These are phyloP conservation scores for Botrylloides violaceus DNA, from an alignment of 23 tunicate species.

Conservation along the genomic window DNA sequence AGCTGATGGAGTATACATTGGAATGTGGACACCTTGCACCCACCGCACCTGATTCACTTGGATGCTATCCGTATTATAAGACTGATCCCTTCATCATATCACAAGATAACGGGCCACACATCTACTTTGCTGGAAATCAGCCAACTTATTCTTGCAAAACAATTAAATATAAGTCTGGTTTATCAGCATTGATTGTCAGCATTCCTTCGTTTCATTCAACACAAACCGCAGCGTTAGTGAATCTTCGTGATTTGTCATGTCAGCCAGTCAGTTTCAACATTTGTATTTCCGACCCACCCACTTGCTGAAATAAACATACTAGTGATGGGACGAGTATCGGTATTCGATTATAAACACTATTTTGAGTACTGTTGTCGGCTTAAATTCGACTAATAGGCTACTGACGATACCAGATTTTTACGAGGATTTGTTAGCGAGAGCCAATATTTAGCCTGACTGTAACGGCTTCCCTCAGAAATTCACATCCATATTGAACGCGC, in stretches of 20 bases:
- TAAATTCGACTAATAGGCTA: no score
- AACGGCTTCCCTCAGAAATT: no score
- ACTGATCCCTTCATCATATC: conserved; percentile 71
- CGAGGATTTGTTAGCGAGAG: no score
- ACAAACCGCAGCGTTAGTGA: conserved; percentile 65
- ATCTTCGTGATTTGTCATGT: conserved; percentile 41
- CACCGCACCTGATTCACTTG: conserved; percentile 90
- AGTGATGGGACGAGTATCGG: no score
- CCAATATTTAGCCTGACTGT: no score
- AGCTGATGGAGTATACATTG: conserved; percentile 38
- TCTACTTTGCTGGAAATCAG: conserved; percentile 84
- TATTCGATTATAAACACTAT: no score
- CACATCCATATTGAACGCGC: no score
- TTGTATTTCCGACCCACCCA: no score
- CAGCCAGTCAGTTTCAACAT: conserved; percentile 22
- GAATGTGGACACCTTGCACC: conserved; percentile 72
- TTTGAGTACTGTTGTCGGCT: no score
- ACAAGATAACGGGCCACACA: conserved; percentile 53
- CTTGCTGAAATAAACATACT: no score
- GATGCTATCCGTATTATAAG: conserved; percentile 80
- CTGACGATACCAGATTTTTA: no score
- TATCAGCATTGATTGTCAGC: conserved; percentile 25
- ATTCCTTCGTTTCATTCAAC: conserved; percentile 65
- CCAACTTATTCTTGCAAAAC: conserved; percentile 18
- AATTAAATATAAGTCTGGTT: conserved; percentile 31